Percentiles rank a stretch among this genome's conserved stretches.
phyloP scores from a whole-genome alignment of 1,140 invertebrate genomes.

The Cryptotermes secundus region DNA sequence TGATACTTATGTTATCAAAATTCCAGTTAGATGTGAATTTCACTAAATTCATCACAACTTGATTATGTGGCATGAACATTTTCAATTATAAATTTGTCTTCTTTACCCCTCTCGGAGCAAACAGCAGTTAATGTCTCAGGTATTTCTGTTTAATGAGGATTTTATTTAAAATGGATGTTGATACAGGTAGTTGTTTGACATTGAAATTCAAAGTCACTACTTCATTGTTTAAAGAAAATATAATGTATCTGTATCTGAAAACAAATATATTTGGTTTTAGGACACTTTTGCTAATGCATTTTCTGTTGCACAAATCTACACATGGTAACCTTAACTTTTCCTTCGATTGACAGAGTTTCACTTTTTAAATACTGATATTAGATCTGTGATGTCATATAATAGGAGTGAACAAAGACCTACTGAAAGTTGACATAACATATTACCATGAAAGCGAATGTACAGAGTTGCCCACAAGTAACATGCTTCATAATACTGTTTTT shows the following conservation, averaged over 20 bases:
- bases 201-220: not conserved
- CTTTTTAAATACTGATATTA: too few species aligned
- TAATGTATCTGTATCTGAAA: not conserved
- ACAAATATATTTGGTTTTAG: constrained; percentile 18
- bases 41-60: not conserved
- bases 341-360: too few species aligned
- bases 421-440: too few species aligned
- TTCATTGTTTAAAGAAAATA: constrained; percentile 3
- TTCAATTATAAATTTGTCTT: not conserved
- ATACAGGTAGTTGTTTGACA: constrained; percentile 12
- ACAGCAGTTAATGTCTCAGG: not conserved
- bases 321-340: too few species aligned
- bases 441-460: too few species aligned
- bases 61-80: not conserved
- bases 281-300: not conserved
- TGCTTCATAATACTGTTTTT: too few species aligned
- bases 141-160: constrained; percentile 5
- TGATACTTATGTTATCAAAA: not conserved
- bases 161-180: constrained; percentile 17
- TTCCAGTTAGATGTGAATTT: not conserved
- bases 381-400: too few species aligned
- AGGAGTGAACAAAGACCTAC: too few species aligned
- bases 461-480: too few species aligned
- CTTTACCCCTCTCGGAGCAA: not conserved
- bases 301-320: too few species aligned